phyloP scores from a whole-genome alignment of 1,140 invertebrate genomes.

The Cydia fagiglandana region DNA sequence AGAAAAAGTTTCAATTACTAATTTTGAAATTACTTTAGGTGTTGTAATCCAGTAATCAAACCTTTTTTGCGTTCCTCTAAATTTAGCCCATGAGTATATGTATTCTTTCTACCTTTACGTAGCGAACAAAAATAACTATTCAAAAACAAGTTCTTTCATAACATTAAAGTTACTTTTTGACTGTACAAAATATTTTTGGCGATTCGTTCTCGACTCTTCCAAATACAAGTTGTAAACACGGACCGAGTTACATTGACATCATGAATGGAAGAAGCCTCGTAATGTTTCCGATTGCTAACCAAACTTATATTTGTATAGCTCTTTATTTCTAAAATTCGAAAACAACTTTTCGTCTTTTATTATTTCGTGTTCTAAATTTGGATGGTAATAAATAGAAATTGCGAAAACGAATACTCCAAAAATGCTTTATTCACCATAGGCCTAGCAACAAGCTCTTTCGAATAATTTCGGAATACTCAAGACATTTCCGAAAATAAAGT shows the following conservation, averaged over 20 bases:
- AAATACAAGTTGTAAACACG: constrained; percentile 2
- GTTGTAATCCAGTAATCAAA: no score
- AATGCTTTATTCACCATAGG: no score
- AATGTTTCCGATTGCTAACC: not conserved
- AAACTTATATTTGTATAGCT: not conserved
- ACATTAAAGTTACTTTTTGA: not conserved
- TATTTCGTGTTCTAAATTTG: not conserved
- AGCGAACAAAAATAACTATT: not conserved
- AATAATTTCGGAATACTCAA: no score
- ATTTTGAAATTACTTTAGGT: no score
- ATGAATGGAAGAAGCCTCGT: not conserved
- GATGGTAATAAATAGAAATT: not conserved
- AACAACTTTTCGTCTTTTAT: not conserved
- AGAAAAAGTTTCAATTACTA: no score
- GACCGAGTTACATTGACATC: not conserved
- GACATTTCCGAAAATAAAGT: no score
- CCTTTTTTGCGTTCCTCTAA: no score
- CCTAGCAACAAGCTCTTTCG: no score
- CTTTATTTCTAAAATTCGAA: not conserved
- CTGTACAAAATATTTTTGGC: not conserved
- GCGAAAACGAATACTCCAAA: not conserved
- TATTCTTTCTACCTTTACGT: not conserved
- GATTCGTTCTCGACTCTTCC: not conserved
- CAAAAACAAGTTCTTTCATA: not conserved
- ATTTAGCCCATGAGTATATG: no score